Evolutionary conservation across 2,113 vertebrate species (phyloP).

Genomic region (Ia io): DNA sequence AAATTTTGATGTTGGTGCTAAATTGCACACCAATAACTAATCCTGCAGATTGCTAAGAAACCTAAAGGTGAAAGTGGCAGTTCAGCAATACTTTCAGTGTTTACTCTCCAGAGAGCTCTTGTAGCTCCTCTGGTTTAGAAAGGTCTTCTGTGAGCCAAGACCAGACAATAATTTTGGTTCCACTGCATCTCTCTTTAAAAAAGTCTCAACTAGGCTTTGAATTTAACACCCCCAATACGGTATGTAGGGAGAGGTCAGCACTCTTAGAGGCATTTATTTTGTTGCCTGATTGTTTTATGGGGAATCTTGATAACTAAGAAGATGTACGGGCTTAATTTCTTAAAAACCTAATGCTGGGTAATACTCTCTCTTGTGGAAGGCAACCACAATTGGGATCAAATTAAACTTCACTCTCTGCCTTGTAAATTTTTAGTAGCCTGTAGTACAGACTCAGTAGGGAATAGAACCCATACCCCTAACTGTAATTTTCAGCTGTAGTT

Average conservation of each 20-base stretch:
- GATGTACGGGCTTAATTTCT: slow-evolving; percentile 54
- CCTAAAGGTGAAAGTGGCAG: slow-evolving; percentile 30
- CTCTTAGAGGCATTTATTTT: slow-evolving; percentile 54
- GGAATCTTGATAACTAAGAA: slow-evolving; percentile 61
- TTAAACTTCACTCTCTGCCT: slow-evolving; percentile 16
- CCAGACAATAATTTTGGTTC: slow-evolving; percentile 55
- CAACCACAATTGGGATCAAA: slow-evolving; percentile 20
- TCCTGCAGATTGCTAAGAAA: slow-evolving; percentile 32
- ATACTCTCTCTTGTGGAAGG: slow-evolving; percentile 26
- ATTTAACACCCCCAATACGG: slow-evolving; percentile 25
- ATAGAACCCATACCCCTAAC: neutral
- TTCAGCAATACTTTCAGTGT: slow-evolving; percentile 53
- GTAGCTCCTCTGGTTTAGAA: slow-evolving; percentile 44
- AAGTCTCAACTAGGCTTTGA: slow-evolving; percentile 43
- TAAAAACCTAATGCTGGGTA: slow-evolving; percentile 37
- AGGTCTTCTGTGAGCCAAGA: slow-evolving; percentile 44
- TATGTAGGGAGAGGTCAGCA: slow-evolving; percentile 37
- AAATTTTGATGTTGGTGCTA: slow-evolving; percentile 49
- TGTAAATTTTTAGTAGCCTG: slow-evolving; percentile 46
- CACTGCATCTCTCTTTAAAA: slow-evolving; percentile 41
- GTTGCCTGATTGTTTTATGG: slow-evolving; percentile 54
- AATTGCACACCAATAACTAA: slow-evolving; percentile 62
- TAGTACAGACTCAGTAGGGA: neutral
- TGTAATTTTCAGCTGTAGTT: neutral
- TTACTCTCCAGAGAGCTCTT: slow-evolving; percentile 61